Conservation (phyloP, 1,140 invertebrate genomes). For the Agrilus planipennis region DNA sequence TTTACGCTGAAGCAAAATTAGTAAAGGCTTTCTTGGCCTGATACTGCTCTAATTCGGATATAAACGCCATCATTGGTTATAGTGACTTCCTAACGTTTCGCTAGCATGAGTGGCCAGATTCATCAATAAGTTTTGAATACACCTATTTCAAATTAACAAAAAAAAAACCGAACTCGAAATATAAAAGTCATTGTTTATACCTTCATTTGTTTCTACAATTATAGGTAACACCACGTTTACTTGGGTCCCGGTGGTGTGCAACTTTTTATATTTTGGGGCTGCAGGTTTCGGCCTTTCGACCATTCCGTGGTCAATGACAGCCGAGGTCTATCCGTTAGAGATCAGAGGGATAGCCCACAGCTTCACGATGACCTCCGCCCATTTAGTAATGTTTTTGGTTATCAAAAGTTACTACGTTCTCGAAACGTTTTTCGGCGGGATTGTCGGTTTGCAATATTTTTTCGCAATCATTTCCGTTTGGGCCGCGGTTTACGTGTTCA, state of each 20-base stretch:
- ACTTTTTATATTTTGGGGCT: constrained; percentile 38
- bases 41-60: too few relatives aligned
- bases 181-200: too few relatives aligned
- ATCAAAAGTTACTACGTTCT: constrained; percentile 39
- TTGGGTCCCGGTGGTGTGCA: constrained; percentile 20
- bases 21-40: too few relatives aligned
- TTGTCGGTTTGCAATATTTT: neutral
- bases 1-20: too few relatives aligned
- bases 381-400: constrained; percentile 42
- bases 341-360: constrained; percentile 15
- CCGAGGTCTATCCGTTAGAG: constrained; percentile 16
- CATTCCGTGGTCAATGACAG: constrained; percentile 42
- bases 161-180: too few relatives aligned
- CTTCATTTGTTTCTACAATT: too few relatives aligned
- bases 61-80: too few relatives aligned
- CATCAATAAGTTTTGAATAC: too few relatives aligned
- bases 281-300: constrained; percentile 41
- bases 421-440: neutral
- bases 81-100: too few relatives aligned
- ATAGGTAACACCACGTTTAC: constrained; percentile 11
- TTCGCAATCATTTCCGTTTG: neutral
- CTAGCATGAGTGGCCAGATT: too few relatives aligned
- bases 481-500: constrained; percentile 39
- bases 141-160: too few relatives aligned
- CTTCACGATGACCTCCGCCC: constrained; percentile 37